Evolutionary conservation across 2,113 vertebrate species (phyloP), one percentile per base, ranked within the genome.

Genomic region (Scopus umbretta): DNA sequence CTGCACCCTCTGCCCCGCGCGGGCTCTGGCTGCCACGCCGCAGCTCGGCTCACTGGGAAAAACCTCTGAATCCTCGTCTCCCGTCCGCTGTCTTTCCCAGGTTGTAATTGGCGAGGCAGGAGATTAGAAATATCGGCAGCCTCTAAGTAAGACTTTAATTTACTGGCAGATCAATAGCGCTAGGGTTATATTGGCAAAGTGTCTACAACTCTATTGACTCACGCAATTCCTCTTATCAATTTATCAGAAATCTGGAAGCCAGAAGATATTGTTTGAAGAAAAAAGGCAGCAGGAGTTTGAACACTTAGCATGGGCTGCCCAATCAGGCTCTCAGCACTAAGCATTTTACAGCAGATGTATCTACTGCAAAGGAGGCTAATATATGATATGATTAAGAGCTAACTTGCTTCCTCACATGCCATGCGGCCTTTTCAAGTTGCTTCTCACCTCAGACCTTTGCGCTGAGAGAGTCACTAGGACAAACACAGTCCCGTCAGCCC

Each of bases 121-220:
- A 98, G 98, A 98, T 98, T 98, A 98, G 98, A 98, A 98, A 98
- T 98, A 98, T 98, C 97, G 98, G 98, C 98, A 98, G 98, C 97
- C 99, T 99, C 99, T 99, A 99, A 99, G 99, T 99, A 99, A 99
- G 99, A 99, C 99, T 99, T 99, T 99, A 99, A 99, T 99, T 99
- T 99, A 99, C 99, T 99, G 99, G 98, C 98, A 98, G 99, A 99
- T 99, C 99, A 99, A 99, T 99, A 99, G 98, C 98, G 97, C 98
- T 96, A 96, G 98, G 98, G 99, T 99, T 99, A 99, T 99, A 99
- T 99, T 99, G 99, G 99, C 99, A 99, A 99, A 99, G 99, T 99
- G 99, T 99, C 99, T 99, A 99, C 99, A 99, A 99, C 99, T 99
- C 99, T 99, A 99, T 99, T 99, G 99, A 99, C 99, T 99, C 98